Evolutionary conservation across 2,888 invertebrate genomes (phyloP).

Genomic region (Amphipoea oculea): DNA sequence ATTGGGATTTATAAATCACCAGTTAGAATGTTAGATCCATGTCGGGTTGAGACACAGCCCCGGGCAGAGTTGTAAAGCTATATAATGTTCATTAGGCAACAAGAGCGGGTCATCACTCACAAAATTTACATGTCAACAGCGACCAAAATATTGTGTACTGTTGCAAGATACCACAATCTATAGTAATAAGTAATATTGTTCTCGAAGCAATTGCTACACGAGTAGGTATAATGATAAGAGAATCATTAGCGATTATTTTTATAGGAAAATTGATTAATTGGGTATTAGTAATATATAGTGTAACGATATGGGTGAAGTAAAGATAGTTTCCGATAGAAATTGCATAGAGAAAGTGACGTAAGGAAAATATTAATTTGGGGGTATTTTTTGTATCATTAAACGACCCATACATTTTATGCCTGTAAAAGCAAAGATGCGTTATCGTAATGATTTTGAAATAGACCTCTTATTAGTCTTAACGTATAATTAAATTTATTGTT

Average conservation of each 20-base stretch:
- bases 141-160: conserved; percentile 42
- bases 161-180: conserved; percentile 48
- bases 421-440: not conserved
- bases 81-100: conserved; percentile 61
- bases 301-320: not conserved
- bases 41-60: conserved; percentile 52
- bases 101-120: conserved; percentile 58
- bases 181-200: conserved; percentile 41
- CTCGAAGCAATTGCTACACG: conserved; percentile 19
- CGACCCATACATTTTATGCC: not conserved
- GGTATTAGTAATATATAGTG: not conserved
- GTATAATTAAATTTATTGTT: conserved; percentile 39
- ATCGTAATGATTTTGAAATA: conserved; percentile 29
- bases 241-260: conserved; percentile 20
- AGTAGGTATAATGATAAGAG: not conserved
- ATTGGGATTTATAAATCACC: conserved; percentile 62
- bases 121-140: conserved; percentile 60
- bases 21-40: conserved; percentile 40
- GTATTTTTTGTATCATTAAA: not conserved
- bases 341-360: not conserved
- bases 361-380: not conserved
- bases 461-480: conserved; percentile 18
- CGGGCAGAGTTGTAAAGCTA: conserved; percentile 55
- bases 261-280: conserved; percentile 13
- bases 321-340: not conserved